Base-by-base conservation (phyloP, 1,140 invertebrate species). In the Brachionus rotundiformis region DNA sequence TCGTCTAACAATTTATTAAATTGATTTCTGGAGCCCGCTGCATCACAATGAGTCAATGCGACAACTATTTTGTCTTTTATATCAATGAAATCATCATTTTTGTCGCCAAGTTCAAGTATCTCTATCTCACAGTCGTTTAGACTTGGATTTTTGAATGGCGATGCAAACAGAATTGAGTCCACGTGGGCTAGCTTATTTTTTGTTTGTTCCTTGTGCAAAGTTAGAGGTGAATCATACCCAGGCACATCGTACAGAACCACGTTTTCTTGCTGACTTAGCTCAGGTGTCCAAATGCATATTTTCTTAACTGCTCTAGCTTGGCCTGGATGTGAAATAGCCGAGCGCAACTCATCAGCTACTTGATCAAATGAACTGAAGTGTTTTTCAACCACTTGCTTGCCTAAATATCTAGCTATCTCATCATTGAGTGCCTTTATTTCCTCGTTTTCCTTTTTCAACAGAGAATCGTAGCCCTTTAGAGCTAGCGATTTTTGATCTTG, bases 211-310 rank as follows among this genome's bases (percentile, higher is more conserved):
- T 73, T 73, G 39, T 73, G 68, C 2, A 73, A 25, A 23, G 19
- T 41, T 2, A 41, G 16, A 36, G 68, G 68, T 73, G 68, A 73
- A 73, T 73, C 36, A 25, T 73, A 73, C 3, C 68, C 68, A 41
- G 68, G 68, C 36, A 73, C 68, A 25, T 73, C 68, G 19, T 44
- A 41, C 2, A 73, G 13, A 41, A 41, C 25, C 19, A 73, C 36
- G 11, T 73, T 44, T 41, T 44, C 16, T 23, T 44, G 33, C 23
- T 39, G 4, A 10, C 10, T 44, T 25, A 73, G 27, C 2, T 41
- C 11, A 8, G n/a, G 33, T 10, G 33, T 73, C 33, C 36, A 73
- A 7, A 73, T 23, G 25, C n/a, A 16, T 23, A 73, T 27, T n/a
- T 27, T 16, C 33, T 23, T 73, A 5, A 73, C 68, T 41, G 68